Evolutionary conservation across 2,797 vertebrate genomes (phyloP).

Genomic region (Oreortyx pictus): DNA sequence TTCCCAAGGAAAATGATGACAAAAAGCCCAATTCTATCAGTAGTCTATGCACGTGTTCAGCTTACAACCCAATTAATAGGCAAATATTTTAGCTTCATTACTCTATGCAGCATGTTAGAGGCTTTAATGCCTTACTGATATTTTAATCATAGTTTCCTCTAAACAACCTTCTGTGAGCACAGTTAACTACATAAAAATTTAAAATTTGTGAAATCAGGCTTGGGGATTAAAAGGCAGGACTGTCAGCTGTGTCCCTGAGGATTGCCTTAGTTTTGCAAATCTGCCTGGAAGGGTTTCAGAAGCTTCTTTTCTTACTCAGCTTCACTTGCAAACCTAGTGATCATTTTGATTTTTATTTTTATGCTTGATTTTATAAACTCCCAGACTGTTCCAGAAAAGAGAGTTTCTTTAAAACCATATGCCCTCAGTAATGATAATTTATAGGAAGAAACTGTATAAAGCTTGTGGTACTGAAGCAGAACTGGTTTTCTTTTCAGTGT

Average conservation of each 20-base stretch:
- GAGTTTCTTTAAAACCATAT: not conserved
- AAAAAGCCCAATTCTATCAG: not conserved
- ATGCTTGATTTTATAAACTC: not conserved
- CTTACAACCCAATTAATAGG: not conserved
- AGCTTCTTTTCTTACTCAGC: not conserved
- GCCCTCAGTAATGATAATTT: not conserved
- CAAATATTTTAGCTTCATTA: not conserved
- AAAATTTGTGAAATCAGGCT: not conserved
- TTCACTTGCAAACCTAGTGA: not conserved
- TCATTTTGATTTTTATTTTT: not conserved
- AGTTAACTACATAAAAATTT: not conserved
- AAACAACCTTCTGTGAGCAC: not conserved
- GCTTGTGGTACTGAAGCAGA: not conserved
- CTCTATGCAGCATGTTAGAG: not conserved
- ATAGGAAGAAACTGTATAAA: not conserved
- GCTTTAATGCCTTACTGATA: not conserved
- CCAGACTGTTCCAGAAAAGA: not conserved
- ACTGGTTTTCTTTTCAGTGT: not conserved
- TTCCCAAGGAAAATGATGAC: not conserved
- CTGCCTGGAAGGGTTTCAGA: not conserved
- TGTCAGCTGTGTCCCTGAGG: not conserved
- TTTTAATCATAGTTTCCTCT: not conserved
- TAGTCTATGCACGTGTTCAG: not conserved
- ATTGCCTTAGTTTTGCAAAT: not conserved
- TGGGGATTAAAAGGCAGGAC: not conserved